A percentile compares a stretch with the other conserved stretches of the same genome.
Conservation (phyloP, 2,888 invertebrate genomes). For the Eurois occulta region DNA sequence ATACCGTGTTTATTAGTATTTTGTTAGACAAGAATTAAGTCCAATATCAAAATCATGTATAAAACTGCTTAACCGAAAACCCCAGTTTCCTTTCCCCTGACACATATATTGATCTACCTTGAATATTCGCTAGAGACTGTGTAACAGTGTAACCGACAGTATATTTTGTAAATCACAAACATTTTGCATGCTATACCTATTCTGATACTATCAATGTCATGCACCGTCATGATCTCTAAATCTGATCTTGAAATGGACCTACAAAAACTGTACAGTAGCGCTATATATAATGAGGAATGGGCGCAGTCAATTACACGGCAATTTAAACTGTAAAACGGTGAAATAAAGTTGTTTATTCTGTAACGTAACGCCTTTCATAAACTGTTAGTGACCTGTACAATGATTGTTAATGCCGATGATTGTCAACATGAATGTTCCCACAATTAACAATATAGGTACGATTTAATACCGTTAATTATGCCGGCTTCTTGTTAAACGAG, state of each 20-base stretch:
- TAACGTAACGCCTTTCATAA: slow-evolving; percentile 6
- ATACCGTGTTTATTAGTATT: background rate
- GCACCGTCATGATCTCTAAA: slow-evolving; percentile 45
- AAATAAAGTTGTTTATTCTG: slow-evolving; percentile 29
- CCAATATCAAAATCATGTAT: background rate
- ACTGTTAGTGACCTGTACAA: slow-evolving; percentile 49
- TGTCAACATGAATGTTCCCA: slow-evolving; percentile 67
- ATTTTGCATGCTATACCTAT: slow-evolving; percentile 17
- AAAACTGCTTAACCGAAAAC: background rate
- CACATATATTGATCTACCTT: background rate
- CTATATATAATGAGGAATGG: slow-evolving; percentile 26
- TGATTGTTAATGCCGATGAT: slow-evolving; percentile 59
- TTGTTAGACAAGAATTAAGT: background rate
- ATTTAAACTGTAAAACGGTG: background rate
- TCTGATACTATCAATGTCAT: slow-evolving; percentile 33
- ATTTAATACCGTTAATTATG: slow-evolving; percentile 73
- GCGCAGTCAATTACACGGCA: slow-evolving; percentile 9
- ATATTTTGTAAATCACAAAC: slow-evolving; percentile 18
- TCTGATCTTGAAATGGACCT: slow-evolving; percentile 41
- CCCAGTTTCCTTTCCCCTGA: background rate
- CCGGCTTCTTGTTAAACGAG: slow-evolving; percentile 60
- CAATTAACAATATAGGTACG: slow-evolving; percentile 66
- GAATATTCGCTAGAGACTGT: background rate
- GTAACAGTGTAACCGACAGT: background rate
- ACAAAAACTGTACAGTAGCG: slow-evolving; percentile 56